Base-by-base conservation (phyloP, 2,888 invertebrate species). In the Nomada ferruginata region DNA sequence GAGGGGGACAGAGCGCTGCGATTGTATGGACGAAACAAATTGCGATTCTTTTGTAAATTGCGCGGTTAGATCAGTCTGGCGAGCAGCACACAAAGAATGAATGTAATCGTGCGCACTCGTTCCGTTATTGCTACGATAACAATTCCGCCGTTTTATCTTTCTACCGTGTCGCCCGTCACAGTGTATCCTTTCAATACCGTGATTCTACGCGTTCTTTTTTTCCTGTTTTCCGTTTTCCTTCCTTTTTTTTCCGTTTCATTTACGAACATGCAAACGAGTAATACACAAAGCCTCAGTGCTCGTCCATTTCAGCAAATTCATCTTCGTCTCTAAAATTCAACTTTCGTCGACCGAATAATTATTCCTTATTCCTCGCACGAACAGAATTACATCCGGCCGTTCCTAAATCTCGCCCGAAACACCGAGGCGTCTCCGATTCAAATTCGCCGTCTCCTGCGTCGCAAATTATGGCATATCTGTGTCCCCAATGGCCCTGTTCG, bases 41-140 rank as follows among this genome's bases (percentile, higher is more conserved):
- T 71, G 64, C 63, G 64, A 71, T 71, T 65, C 71, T 76, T 76
- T 76, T 76, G 76, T 59, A 76, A 76, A 76, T 63, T 36, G 64
- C 64, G 59, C 64, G 65, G 69, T 75, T 50, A 44, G 64, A 69
- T 70, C 69, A 64, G 55, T 47, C 36, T 47, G 47, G n/a, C 70
- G 69, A 36, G 65, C 65, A 20, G 23, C 65, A 18, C 53, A 66
- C 64, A 79, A 76, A 76, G 79, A 71, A 61, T 29, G 65, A 65
- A 66, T 55, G 76, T 71, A 79, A 79, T 76, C 71, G 79, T 15
- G 79, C n/a, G 66, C 66, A 44, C 60, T 71, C 61, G 76, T 61
- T 66, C 26, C 60, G 79, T 79, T 76, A 76, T 79, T 76, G 65
- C 79, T 66, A 71, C 76, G 70, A 76, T 74, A 66, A 76, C 79